phyloP scores from a whole-genome alignment of 2,797 vertebrate species.

The Enteromius mattozi region DNA sequence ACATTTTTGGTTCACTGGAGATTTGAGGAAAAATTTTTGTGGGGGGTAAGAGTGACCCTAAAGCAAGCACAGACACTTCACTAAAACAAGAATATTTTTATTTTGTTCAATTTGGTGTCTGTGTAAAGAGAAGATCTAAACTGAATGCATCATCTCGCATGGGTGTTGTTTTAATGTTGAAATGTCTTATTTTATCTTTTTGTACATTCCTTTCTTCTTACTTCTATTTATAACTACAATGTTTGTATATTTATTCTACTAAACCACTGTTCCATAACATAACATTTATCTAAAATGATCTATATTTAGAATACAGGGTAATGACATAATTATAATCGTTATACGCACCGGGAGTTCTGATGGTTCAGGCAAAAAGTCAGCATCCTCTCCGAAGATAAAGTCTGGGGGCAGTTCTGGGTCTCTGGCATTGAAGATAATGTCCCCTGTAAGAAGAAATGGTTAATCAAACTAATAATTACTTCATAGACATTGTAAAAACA shows the following conservation, averaged over 20 bases:
- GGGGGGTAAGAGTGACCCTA: neutral
- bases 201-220: neutral
- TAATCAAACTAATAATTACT: slow-evolving; percentile 6
- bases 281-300: neutral
- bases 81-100: slow-evolving; percentile 21
- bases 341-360: slow-evolving; percentile 90
- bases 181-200: neutral
- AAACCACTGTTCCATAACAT: neutral
- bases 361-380: slow-evolving; percentile 95
- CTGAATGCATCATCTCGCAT: neutral
- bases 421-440: slow-evolving; percentile 96
- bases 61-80: slow-evolving; percentile 19
- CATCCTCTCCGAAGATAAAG: slow-evolving; percentile 99
- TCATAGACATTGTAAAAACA: neutral
- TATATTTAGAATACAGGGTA: neutral
- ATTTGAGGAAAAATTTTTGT: neutral
- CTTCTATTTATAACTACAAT: neutral
- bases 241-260: neutral
- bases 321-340: neutral
- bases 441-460: slow-evolving; percentile 81
- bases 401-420: slow-evolving; percentile 96
- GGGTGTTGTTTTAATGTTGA: neutral
- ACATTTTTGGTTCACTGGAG: slow-evolving; percentile 28
- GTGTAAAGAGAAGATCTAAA: neutral
- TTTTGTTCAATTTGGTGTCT: neutral